Evolutionary conservation across 2,888 invertebrate genomes (phyloP).

Genomic region (Xylota segnis): DNA sequence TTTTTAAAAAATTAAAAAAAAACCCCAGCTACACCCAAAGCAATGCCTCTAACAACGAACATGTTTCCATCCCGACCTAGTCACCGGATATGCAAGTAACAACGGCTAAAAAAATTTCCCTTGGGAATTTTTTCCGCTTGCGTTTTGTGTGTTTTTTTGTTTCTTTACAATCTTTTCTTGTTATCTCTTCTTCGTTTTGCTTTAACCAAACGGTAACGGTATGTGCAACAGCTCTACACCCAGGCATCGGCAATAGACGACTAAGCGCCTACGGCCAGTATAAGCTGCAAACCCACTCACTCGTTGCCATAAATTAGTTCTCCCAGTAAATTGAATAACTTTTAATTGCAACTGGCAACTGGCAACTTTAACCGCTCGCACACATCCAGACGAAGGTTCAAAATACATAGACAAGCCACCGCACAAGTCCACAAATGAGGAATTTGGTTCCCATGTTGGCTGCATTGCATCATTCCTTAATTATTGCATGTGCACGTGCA

Average conservation of each 20-base stretch:
- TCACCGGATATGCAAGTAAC: conserved; percentile 19
- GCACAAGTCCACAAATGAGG: background rate
- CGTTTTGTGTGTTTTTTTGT: too few relatives aligned
- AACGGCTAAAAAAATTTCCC: conserved; percentile 19
- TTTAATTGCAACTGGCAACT: conserved; percentile 56
- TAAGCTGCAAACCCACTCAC: conserved; percentile 53
- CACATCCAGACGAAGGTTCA: conserved; percentile 1
- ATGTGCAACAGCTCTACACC: conserved; percentile 11
- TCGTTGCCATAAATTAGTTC: conserved; percentile 58
- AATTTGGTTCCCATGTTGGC: conserved; percentile 33
- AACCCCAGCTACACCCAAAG: too few relatives aligned
- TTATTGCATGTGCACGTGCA: conserved; percentile 31
- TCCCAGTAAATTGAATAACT: conserved; percentile 56
- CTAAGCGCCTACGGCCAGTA: conserved; percentile 48
- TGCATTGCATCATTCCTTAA: background rate
- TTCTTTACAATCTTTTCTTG: background rate
- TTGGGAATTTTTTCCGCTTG: conserved; percentile 33
- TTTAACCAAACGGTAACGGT: conserved; percentile 1
- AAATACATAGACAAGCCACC: conserved; percentile 6
- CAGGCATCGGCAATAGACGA: conserved; percentile 2
- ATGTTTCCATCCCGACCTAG: background rate
- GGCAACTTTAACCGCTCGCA: conserved; percentile 15
- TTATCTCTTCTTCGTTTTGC: conserved; percentile 14
- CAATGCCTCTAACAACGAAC: too few relatives aligned
- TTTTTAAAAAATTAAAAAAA: too few relatives aligned